Evolutionary conservation across 1,140 invertebrate species (phyloP), one percentile per base, ranked within the genome.

Genomic region (Neodiprion pinetum): DNA sequence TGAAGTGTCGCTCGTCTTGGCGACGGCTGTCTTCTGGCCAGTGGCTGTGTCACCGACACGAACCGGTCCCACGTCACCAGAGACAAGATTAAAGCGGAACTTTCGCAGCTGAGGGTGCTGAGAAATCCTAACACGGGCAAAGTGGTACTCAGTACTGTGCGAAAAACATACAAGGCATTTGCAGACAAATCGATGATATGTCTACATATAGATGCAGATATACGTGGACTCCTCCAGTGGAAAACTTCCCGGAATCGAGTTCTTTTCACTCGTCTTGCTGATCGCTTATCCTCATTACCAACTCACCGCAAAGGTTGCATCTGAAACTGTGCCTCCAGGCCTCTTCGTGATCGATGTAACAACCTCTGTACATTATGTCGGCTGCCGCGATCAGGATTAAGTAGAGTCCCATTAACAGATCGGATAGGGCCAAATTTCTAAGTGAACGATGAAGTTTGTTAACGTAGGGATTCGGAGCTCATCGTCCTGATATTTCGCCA

Each of bases 321-420:
- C 86, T 77, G 73, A 83, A 84, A 78, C 91, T 92, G 65, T 88
- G 86, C 23, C 91, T 87, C 93, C 93, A 94, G 2, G 80, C 72
- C 49, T 90, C 88, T 73, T 93, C 91, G 79, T 92, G 85, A 7
- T 83, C 80, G 23, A 93, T 87, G 82, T 93, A 94, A 28, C 89
- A 82, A 11, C 91, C 91, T 53, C 93, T 85, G 82, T 91, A 94
- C 61, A 82, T 82, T 66, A 90, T 82, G 83, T 94, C 93, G 61
- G 90, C 89, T 72, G 85, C 85, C 12, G 92, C 93, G 72, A 94
- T 92, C n/a, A 91, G 84, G 48, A 93, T 86, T 73, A 94, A 85
- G 81, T 94, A 94, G 23, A 93, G 83, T 21, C 93, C 93, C 92
- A 94, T 93, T 10, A 94, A 83, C 21, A 93, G 85, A 82, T 94